Conservation (phyloP, 2,113 vertebrate species). For the Hystrix brachyura region DNA sequence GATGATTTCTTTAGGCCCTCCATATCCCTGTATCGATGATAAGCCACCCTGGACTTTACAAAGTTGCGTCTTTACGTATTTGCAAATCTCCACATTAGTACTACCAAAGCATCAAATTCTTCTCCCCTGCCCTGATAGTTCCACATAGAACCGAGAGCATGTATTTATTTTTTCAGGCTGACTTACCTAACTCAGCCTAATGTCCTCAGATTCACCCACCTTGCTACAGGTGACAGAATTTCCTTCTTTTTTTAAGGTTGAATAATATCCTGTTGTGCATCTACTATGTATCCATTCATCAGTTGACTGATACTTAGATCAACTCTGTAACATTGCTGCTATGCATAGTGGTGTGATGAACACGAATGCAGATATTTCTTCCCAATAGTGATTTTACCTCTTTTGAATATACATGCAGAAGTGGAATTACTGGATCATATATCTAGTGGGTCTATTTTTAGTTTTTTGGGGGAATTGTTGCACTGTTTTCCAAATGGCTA, state of each 20-base stretch:
- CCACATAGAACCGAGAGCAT: not conserved
- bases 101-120: not conserved
- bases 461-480: not conserved
- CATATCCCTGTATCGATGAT: not conserved
- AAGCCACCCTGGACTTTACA: not conserved
- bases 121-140: not conserved
- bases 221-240: not conserved
- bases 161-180: not conserved
- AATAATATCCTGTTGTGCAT: not conserved
- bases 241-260: not conserved
- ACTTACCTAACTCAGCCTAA: not conserved
- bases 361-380: not conserved
- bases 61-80: not conserved
- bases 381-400: not conserved
- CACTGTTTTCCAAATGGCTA: not conserved
- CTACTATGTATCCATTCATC: not conserved
- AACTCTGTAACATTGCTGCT: not conserved
- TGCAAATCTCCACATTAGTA: conserved; percentile 15
- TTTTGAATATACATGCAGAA: not conserved
- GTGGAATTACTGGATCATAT: not conserved
- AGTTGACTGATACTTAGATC: not conserved
- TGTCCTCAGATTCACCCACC: not conserved
- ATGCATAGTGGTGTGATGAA: not conserved
- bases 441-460: not conserved
- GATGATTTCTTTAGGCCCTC: not conserved